Evolutionary conservation across 2,888 invertebrate genomes (phyloP), one percentile per base, ranked within the genome.

Genomic region (Argynnis bischoffii): DNA sequence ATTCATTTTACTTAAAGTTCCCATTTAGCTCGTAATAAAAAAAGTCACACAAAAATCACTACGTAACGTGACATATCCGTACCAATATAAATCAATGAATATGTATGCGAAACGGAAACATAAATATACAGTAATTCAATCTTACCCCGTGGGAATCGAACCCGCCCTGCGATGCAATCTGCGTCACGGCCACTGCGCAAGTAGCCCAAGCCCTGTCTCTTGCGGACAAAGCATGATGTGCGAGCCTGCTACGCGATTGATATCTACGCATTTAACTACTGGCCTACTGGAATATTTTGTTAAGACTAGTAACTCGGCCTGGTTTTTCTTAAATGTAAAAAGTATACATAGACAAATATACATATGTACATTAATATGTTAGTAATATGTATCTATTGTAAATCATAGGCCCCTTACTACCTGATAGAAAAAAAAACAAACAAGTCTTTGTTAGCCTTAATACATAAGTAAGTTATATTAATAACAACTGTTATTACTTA

Each of bases 71-170:
- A 48, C 47, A 59, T 59, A 53, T 51, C 35, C 18, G 50, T 18
- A 35, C 18, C 35, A 35, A 51, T 41, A 41, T 31, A 61, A 59
- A 59, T 56, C 55, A 11, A 64, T 64, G 51, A 67, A 69, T 64
- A 64, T 66, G 63, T 18, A 60, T 54, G 31, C 18, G 18, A 18
- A 59, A 59, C 55, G 66, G 66, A 66, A 46, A 55, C 54, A 66
- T 59, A 15, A 63, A 63, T 57, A 57, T 51, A 59, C 63, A 63
- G 63, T 63, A 63, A 63, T 41, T 56, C 60, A 57, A 69, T 71
- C 66, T 64, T 61, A 60, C 64, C 67, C 67, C 72, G 72, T 74
- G 74, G 68, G 74, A 68, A 65, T 55, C 61, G 63, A 60, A 63
- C 61, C 66, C 35, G 64, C 54, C 60, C 66, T 60, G 50, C 53